These are phyloP conservation scores for Sabellastarte sp. DNA, from an alignment of 2,888 invertebrate genomes.

Conservation along the genomic window DNA sequence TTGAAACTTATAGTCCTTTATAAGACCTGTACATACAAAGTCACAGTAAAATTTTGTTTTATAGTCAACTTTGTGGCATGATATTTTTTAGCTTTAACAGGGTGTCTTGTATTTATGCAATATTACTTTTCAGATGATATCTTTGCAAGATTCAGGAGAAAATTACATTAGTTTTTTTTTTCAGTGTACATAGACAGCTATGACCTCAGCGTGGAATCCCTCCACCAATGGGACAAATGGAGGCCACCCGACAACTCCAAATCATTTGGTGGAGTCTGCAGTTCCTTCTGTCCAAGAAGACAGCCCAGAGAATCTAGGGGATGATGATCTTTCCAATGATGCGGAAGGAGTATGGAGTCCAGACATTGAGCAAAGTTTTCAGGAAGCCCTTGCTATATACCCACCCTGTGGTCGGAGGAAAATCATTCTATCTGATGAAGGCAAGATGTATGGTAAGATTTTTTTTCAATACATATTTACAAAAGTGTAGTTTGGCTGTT, in stretches of 20 bases:
- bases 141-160: too few relatives aligned
- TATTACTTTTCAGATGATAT: too few relatives aligned
- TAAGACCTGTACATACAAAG: too few relatives aligned
- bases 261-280: not conserved
- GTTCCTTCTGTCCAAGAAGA: not conserved
- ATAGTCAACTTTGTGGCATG: too few relatives aligned
- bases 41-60: too few relatives aligned
- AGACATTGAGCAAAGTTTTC: conserved; percentile 99
- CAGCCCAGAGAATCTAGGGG: conserved; percentile 72
- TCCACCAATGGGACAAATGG: not conserved
- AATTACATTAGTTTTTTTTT: too few relatives aligned
- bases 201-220: not conserved
- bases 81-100: too few relatives aligned
- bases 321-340: conserved; percentile 81
- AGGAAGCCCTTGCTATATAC: conserved; percentile 99
- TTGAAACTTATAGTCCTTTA: too few relatives aligned
- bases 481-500: too few relatives aligned
- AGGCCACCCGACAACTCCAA: not conserved
- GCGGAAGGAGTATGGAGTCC: conserved; percentile 99
- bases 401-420: conserved; percentile 99
- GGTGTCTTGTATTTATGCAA: too few relatives aligned
- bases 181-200: too few relatives aligned
- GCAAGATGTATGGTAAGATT: conserved; percentile 97
- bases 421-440: conserved; percentile 99
- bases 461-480: not conserved